Percentiles rank a stretch among this genome's conserved stretches.
Conservation (phyloP, 2,888 invertebrate species). For the Lasius fuliginosus region DNA sequence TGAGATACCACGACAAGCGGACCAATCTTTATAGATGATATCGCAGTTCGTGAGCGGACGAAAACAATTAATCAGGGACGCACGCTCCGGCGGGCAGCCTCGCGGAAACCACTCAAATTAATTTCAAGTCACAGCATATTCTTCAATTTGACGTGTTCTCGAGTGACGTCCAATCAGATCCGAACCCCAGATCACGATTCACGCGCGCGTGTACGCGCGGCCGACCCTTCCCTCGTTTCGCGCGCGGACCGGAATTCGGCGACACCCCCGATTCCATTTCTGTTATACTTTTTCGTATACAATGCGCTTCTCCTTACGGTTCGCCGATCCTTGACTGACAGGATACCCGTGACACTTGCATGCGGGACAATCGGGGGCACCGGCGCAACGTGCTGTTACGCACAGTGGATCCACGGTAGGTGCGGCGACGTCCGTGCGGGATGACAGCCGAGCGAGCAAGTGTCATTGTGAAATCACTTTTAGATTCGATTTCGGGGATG, state of each 20-base stretch:
- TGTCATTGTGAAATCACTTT: conserved; percentile 83
- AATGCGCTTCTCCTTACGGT: conserved; percentile 82
- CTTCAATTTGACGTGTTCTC: conserved; percentile 80
- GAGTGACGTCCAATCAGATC: conserved; percentile 83
- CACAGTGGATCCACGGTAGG: conserved; percentile 63
- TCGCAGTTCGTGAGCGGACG: conserved; percentile 21
- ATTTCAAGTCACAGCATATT: conserved; percentile 85
- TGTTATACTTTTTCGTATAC: conserved; percentile 81
- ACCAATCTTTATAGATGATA: conserved; percentile 25
- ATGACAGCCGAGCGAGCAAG: conserved; percentile 82
- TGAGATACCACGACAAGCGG: conserved; percentile 9
- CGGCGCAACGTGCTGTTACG: conserved; percentile 72
- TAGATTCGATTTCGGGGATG: conserved; percentile 76
- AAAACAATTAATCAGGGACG: conserved; percentile 80
- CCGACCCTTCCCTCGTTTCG: conserved; percentile 58
- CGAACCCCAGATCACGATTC: conserved; percentile 58
- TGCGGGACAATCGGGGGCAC: conserved; percentile 77
- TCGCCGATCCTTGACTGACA: conserved; percentile 85
- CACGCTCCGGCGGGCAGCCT: conserved; percentile 66
- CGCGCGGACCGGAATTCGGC: conserved; percentile 59
- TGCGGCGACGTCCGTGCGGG: conserved; percentile 72
- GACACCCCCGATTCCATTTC: conserved; percentile 81
- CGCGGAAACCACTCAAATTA: conserved; percentile 85
- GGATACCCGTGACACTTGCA: conserved; percentile 76
- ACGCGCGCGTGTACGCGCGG: conserved; percentile 34